These are phyloP conservation scores for Oscheius sp. DNA, from an alignment of 2,888 invertebrate species.

Conservation along the genomic window DNA sequence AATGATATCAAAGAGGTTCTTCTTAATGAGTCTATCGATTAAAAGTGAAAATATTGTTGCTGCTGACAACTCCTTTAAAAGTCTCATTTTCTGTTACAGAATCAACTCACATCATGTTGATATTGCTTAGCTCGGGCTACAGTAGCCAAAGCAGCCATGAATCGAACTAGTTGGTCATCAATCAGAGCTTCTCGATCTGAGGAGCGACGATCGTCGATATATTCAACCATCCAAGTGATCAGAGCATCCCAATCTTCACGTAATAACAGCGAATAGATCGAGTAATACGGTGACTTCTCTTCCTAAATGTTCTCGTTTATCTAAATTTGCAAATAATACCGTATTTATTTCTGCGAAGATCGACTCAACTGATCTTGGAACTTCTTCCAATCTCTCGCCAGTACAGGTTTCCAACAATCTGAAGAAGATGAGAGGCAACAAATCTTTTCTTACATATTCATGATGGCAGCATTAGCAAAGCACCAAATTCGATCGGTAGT, in stretches of 20 bases:
- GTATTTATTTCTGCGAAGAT: constrained; percentile 29
- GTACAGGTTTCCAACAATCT: constrained; percentile 22
- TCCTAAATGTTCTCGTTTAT: background rate
- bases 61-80: background rate
- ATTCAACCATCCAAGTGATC: constrained; percentile 17
- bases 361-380: constrained; percentile 4
- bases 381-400: constrained; percentile 11
- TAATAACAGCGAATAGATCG: constrained; percentile 7
- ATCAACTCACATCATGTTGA: constrained; percentile 15
- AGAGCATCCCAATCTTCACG: constrained; percentile 21
- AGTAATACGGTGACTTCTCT: constrained; percentile 19
- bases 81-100: no score
- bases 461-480: constrained; percentile 20
- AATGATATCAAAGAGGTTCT: constrained; percentile 1
- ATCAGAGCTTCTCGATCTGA: background rate
- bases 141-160: constrained; percentile 6
- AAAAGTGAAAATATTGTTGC: background rate
- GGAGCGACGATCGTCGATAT: background rate
- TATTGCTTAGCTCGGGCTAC: constrained; percentile 13
- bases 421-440: background rate
- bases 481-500: constrained; percentile 27
- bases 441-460: constrained; percentile 7
- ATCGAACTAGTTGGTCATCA: constrained; percentile 19
- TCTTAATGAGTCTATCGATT: constrained; percentile 2
- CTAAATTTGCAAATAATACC: constrained; percentile 4